Percentiles rank a stretch among this genome's conserved stretches.
phyloP scores from a whole-genome alignment of 1,140 invertebrate genomes.

The Drosophila lowei region DNA sequence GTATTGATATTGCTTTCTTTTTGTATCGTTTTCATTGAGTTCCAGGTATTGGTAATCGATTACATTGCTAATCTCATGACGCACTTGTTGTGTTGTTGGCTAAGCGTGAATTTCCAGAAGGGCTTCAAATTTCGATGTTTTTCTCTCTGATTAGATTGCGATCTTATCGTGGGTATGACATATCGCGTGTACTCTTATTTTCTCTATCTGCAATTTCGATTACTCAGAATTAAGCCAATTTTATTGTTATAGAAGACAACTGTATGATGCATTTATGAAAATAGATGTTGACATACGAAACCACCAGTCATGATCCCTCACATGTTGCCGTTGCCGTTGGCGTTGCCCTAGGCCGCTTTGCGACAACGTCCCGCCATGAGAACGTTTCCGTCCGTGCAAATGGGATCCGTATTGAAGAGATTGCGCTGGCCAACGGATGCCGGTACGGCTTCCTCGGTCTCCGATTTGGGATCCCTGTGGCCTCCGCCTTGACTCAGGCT shows the following conservation, averaged over 20 bases:
- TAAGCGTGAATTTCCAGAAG: too few relatives aligned
- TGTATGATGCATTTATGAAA: background rate
- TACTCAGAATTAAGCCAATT: background rate
- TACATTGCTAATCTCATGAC: background rate
- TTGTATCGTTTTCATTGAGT: background rate
- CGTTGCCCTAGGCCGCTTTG: constrained; percentile 29
- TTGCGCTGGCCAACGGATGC: constrained; percentile 28
- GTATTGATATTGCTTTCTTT: background rate
- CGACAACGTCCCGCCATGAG: constrained; percentile 48
- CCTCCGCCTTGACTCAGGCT: background rate
- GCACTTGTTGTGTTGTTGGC: background rate
- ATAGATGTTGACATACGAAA: too few relatives aligned
- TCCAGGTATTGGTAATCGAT: background rate
- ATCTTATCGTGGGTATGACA: constrained; percentile 5
- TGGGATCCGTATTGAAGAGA: constrained; percentile 41
- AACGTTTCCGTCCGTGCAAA: constrained; percentile 33
- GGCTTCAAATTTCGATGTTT: too few relatives aligned
- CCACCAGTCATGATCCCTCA: too few relatives aligned
- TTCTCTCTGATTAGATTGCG: background rate
- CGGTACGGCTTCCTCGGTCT: constrained; percentile 7
- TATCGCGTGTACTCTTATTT: background rate
- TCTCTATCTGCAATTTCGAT: background rate
- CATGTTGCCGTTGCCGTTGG: too few relatives aligned
- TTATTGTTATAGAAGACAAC: constrained; percentile 17
- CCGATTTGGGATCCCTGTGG: constrained; percentile 28